Percentiles rank a stretch among this genome's conserved stretches.
Evolutionary conservation across 2,888 invertebrate genomes (phyloP).

Genomic region (Polydrusus pterygomalis): DNA sequence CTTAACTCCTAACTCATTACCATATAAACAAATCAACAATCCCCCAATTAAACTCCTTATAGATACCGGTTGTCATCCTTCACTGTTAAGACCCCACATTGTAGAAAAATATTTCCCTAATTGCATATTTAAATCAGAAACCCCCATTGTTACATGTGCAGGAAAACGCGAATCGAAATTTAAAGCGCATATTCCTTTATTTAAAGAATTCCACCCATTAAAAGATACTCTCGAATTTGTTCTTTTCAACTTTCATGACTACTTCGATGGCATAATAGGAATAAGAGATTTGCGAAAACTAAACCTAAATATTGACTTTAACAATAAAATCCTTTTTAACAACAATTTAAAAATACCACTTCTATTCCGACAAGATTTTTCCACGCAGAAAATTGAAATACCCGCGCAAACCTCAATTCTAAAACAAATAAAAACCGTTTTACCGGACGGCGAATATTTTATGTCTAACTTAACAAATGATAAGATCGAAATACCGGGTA

Average conservation of each 20-base stretch:
- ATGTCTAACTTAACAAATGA: background rate
- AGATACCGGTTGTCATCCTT: conserved; percentile 48
- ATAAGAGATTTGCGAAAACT: conserved; percentile 38
- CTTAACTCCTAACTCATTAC: conserved; percentile 31
- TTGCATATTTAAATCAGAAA: conserved; percentile 23
- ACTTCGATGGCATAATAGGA: conserved; percentile 50
- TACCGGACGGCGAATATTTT: conserved; percentile 6
- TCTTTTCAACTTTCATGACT: conserved; percentile 49
- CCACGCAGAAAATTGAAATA: conserved; percentile 28
- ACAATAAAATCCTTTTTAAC: conserved; percentile 35
- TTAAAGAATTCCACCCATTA: conserved; percentile 32
- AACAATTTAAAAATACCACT: conserved; percentile 27
- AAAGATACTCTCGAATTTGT: conserved; percentile 21
- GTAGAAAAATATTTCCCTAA: conserved; percentile 42
- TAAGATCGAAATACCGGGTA: background rate
- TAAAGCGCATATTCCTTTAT: conserved; percentile 46
- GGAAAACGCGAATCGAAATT: conserved; percentile 29
- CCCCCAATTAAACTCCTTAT: conserved; percentile 46
- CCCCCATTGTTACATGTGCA: conserved; percentile 34
- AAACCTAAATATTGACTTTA: conserved; percentile 36
- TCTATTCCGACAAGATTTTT: conserved; percentile 17
- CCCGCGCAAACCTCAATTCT: background rate
- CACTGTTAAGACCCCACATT: conserved; percentile 43
- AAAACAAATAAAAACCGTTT: conserved; percentile 2
- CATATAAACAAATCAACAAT: conserved; percentile 43